phyloP scores from a whole-genome alignment of 2,888 invertebrate species.

The Dysmachus trigonus region DNA sequence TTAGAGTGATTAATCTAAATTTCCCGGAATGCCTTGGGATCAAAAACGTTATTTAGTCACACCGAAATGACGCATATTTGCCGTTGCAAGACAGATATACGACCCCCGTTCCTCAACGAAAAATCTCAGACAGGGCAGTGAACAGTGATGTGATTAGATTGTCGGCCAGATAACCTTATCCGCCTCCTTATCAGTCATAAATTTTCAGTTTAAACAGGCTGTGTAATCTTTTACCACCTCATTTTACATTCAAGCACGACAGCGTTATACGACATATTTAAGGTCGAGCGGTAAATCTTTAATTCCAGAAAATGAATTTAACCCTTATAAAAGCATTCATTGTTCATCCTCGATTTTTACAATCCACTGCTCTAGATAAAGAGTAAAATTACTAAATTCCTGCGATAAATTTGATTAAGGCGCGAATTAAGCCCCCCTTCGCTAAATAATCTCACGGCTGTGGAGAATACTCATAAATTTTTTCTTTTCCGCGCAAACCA shows the following conservation, averaged over 20 bases:
- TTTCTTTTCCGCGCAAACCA: background rate
- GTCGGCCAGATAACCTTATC: background rate
- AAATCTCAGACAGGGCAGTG: background rate
- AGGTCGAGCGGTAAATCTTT: background rate
- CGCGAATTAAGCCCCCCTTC: background rate
- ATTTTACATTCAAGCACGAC: background rate
- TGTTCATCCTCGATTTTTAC: background rate
- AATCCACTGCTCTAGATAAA: background rate
- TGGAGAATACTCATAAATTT: background rate
- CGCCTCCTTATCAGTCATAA: background rate
- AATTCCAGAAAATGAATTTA: background rate
- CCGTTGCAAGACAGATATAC: background rate
- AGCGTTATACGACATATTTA: background rate
- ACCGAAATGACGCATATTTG: background rate
- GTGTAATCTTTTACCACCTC: background rate
- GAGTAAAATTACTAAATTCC: background rate
- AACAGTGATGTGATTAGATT: background rate
- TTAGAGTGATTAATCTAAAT: background rate
- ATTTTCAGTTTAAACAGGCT: background rate
- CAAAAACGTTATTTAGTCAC: background rate
- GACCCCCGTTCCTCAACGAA: background rate
- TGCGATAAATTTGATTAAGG: background rate
- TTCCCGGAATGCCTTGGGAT: background rate
- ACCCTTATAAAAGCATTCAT: background rate
- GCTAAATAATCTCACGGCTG: background rate